These are phyloP conservation scores for Anisognathus igniventris DNA, from an alignment of 2,797 vertebrate species.

Conservation along the genomic window DNA sequence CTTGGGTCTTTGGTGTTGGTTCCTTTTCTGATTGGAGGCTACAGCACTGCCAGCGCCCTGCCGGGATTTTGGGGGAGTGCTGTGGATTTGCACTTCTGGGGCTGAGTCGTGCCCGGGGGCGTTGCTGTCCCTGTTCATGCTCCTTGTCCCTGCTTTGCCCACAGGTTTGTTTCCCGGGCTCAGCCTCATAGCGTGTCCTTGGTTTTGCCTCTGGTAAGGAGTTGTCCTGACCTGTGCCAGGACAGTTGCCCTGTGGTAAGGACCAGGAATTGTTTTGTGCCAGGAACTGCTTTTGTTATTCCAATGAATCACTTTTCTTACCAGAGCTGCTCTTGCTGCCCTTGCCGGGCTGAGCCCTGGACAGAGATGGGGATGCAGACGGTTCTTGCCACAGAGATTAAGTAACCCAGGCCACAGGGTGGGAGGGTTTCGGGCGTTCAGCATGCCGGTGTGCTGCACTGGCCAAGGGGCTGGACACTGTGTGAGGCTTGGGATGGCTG, in stretches of 20 bases:
- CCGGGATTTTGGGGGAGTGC: not conserved
- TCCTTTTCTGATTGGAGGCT: not conserved
- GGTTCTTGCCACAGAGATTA: not conserved
- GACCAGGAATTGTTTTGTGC: not conserved
- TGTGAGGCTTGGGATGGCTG: fast-evolving
- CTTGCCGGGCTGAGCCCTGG: not conserved
- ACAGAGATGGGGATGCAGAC: not conserved
- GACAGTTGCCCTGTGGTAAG: not conserved
- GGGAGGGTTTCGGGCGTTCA: fast-evolving
- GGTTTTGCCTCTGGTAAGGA: not conserved
- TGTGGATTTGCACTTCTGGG: fast-evolving
- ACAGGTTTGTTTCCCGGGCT: not conserved
- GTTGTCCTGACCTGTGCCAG: not conserved
- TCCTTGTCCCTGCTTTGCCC: not conserved
- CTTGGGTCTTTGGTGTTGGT: not conserved
- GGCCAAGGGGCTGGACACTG: fast-evolving
- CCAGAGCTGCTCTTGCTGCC: fast-evolving
- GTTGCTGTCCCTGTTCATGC: fast-evolving
- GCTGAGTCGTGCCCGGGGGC: fast-evolving
- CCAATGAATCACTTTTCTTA: not conserved
- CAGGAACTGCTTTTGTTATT: not conserved
- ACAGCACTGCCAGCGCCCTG: fast-evolving
- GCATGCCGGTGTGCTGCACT: not conserved
- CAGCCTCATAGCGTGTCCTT: not conserved
- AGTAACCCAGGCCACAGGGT: not conserved